Evolutionary conservation across 2,113 vertebrate genomes (phyloP), one percentile per base, ranked within the genome.

Genomic region (Lutjanus erythropterus): DNA sequence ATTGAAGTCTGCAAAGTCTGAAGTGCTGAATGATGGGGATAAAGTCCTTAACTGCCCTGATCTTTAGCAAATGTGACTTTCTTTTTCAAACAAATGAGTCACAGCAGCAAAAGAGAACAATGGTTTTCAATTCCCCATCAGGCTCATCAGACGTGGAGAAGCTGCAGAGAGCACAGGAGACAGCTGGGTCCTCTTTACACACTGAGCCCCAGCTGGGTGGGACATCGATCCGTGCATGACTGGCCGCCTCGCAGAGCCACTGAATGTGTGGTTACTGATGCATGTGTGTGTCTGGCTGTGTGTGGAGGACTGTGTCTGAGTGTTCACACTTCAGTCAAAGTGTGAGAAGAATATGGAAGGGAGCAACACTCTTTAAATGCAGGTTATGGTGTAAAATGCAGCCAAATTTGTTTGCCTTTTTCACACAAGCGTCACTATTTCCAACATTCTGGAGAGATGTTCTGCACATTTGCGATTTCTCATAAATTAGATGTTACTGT

Each of bases 101-200:
- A 47, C 19, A 42, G 19, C 64, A 64, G 52, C 41, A 47, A 31
- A 49, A 53, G n/a, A 47, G 25, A 50, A 41, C 49, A 58, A 3
- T 4, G 37, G 65, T 58, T 68, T 35, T 56, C 31, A 46, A 50
- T 56, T 56, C 35, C 44, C 55, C 37, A 44, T 71, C 59, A 49
- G 60, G n/a, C 31, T 81, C 15, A 21, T 66, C 59, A 53, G 55
- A 55, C 5, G 8, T 1, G 5, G 29, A 62, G 50, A 66, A 47
- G 62, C 59, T 14, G 60, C 5, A 53, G 66, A 31, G 42, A 42
- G 39, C 21, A n/a, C 37, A 31, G 56, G 23, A 25, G 52, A 77
- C 67, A 77, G 53, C 76, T 83, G 68, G 35, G 68, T 71, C 67
- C 62, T 50, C 18, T 15, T 42, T 59, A 14, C 67, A 80, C 50